A percentile compares a stretch with the other conserved stretches of the same genome.
Evolutionary conservation across 2,797 vertebrate species (phyloP).

Genomic region (Corythornis leucogaster): DNA sequence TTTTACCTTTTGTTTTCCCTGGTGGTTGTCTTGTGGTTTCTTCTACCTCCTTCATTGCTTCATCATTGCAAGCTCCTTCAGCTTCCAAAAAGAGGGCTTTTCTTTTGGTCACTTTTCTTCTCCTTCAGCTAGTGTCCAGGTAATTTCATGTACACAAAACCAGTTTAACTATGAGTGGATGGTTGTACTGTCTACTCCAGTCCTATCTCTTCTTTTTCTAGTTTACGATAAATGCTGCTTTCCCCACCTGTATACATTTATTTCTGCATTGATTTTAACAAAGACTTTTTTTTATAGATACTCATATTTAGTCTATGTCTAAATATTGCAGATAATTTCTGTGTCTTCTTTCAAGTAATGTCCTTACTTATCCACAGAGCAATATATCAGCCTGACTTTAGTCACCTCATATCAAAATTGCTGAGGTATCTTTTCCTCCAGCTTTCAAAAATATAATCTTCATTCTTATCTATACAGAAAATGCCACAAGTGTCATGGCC

Average conservation of each 20-base stretch:
- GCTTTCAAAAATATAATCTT: neutral
- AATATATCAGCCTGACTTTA: neutral
- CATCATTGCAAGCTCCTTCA: neutral
- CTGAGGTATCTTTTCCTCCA: neutral
- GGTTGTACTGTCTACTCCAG: neutral
- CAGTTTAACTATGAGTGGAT: neutral
- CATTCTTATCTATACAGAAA: neutral
- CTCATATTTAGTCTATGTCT: neutral
- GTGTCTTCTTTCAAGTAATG: neutral
- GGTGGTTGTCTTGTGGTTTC: neutral
- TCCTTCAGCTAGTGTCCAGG: neutral
- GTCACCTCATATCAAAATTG: neutral
- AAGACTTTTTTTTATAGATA: neutral
- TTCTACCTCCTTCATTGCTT: neutral
- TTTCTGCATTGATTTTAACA: neutral
- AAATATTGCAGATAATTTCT: neutral
- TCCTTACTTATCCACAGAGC: neutral
- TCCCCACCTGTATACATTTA: neutral
- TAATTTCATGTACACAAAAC: neutral
- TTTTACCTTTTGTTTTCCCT: neutral
- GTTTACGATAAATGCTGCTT: neutral
- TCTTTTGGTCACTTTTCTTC: neutral
- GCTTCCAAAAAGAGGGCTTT: neutral
- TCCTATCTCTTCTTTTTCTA: neutral
- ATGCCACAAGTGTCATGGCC: neutral